Evolutionary conservation across 2,888 invertebrate genomes (phyloP), one percentile per base, ranked within the genome.

Genomic region (Parnassius apollo): DNA sequence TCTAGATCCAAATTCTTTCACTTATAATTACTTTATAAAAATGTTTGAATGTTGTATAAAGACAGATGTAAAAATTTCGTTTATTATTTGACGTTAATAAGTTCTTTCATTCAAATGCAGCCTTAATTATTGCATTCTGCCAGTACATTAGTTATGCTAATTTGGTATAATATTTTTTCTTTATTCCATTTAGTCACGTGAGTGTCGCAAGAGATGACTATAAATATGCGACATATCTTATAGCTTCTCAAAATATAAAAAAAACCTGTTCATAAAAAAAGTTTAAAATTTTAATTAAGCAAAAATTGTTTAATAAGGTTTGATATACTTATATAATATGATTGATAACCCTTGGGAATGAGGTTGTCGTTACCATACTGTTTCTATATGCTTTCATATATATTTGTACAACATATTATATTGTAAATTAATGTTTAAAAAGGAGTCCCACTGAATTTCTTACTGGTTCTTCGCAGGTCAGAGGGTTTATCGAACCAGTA

Each of bases 21-120:
- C 64, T 64, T 64, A 64, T 52, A 60, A 57, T 64, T 64, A 64
- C 53, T 60, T 60, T 64, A 49, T 64, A 64, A 60, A 64, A 60
- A 35, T 18, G 60, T 54, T 64, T 64, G 64, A 64, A 64, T 64
- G 25, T 64, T 64, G 64, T 60, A 61, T 64, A 48, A 50, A 49
- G 45, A 60, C 57, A n/a, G 57, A 63, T 55, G 35, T 55, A 46
- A 45, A 55, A 57, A 57, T 64, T 64, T 64, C 35, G 50, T 18
- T 60, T 22, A 35, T 49, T 44, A 13, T 8, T 52, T 61, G 64
- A 64, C 53, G 53, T 60, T 42, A 2, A 51, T 18, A 1, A 18
- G 42, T 12, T 53, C 59, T 59, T 35, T 44, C 48, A 42, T 45
- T 44, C 35, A 46, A 53, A 45, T 45, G 11, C 9, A n/a, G 9